Evolutionary conservation across 1,140 invertebrate species (phyloP).

Genomic region (Aleiodes sp.): DNA sequence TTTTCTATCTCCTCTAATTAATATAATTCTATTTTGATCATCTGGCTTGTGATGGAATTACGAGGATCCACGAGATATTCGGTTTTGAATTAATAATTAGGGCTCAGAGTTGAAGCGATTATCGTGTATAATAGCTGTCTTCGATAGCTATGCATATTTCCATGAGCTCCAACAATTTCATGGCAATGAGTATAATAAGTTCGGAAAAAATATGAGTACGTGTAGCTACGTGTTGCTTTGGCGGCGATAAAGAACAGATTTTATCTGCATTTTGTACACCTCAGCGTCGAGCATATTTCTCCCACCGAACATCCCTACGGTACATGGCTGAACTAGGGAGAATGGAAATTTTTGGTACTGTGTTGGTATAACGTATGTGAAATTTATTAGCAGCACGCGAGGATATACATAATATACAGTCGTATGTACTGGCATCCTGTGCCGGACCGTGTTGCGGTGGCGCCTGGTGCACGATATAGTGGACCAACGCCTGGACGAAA

Average conservation of each 20-base stretch:
- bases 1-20: conserved; percentile 11
- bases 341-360: neutral
- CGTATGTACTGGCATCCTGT: conserved; percentile 42
- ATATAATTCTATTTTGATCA: neutral
- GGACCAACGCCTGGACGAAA: conserved; percentile 37
- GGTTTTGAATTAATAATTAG: neutral
- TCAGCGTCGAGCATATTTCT: neutral
- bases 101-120: neutral
- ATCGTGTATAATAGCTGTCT: neutral
- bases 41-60: neutral
- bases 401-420: conserved; percentile 38
- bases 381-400: conserved; percentile 47
- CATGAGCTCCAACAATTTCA: neutral
- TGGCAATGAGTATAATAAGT: neutral
- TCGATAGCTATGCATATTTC: neutral
- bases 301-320: no score
- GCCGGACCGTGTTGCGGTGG: conserved; percentile 50
- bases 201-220: neutral
- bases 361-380: conserved; percentile 12
- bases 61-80: neutral
- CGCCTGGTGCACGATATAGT: conserved; percentile 46
- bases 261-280: conserved; percentile 9
- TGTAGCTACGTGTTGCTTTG: neutral
- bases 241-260: neutral
- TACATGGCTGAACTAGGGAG: neutral